A percentile compares a stretch with the other conserved stretches of the same genome.
Conservation (phyloP, 37 sponge, comb jelly and placozoan genomes). For the Spongia lamella region DNA sequence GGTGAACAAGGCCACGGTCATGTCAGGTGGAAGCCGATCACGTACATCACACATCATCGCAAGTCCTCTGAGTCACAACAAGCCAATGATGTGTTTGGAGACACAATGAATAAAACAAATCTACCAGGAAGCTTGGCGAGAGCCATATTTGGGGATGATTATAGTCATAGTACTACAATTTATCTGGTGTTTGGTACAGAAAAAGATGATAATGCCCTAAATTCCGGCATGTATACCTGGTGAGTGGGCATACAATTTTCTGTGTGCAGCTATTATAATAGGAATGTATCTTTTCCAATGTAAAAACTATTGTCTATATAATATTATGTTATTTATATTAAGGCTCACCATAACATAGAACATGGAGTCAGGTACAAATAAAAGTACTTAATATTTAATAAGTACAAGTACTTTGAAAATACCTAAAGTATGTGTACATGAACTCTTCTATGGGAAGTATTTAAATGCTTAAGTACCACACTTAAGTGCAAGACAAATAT, state of each 20-base stretch:
- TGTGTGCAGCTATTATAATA: too few species aligned
- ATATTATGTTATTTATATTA: too few species aligned
- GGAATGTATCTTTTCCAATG: too few species aligned
- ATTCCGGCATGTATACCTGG: conserved; percentile 53
- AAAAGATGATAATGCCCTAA: conserved; percentile 51
- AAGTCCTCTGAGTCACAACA: conserved; percentile 62
- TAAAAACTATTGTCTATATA: too few species aligned
- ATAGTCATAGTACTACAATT: conserved; percentile 18
- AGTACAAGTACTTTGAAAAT: too few species aligned
- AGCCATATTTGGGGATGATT: conserved; percentile 30
- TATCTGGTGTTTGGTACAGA: conserved; percentile 66
- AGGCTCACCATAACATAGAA: too few species aligned
- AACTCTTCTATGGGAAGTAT: too few species aligned
- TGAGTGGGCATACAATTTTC: conserved; percentile 38
- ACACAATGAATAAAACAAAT: background rate
- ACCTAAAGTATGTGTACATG: too few species aligned
- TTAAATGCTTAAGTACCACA: too few species aligned
- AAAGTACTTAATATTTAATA: too few species aligned
- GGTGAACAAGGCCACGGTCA: conserved; percentile 10
- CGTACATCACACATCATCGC: conserved; percentile 44
- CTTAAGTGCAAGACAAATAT: too few species aligned
- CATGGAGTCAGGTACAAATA: too few species aligned
- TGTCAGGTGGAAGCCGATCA: conserved; percentile 75
- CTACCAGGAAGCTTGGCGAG: conserved; percentile 45
- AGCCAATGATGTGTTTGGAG: background rate